Base-by-base conservation (phyloP, 2,797 vertebrate genomes). In the Diplodus sargus region DNA sequence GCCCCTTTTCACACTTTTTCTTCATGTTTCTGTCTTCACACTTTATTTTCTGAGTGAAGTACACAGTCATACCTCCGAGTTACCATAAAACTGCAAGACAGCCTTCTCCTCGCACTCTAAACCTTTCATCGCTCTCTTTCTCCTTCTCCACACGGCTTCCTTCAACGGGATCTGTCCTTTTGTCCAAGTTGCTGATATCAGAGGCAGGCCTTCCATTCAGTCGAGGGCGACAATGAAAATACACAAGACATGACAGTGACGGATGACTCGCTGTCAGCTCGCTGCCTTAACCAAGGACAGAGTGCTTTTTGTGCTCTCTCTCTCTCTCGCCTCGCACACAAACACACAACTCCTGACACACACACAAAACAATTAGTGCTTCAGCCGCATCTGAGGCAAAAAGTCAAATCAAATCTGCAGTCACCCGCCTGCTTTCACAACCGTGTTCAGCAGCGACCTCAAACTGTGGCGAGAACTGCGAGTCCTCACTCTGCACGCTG, bases 211-310 rank as follows among this genome's bases (percentile, higher is more conserved):
- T 83, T 83, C 75, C 61, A 58, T 75, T 90, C 79, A 83, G 81
- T 48, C 25, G 34, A 68, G 20, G 39, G 83, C 42, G 65, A 83
- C 81, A 58, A 70, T 51, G 53, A 79, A 79, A 87, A 83, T 52
- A 85, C 78, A 78, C 83, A 3, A 56, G 90, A 77, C 75, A 20
- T 61, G 90, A 91, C 88, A 88, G 58, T 88, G 89, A 93, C 62
- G 61, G 86, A 93, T 87, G 89, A 71, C 78, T 89, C 45, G 73
- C 84, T 85, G 90, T 90, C 84, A 88, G 84, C 75, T 54, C 56
- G 10, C 74, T 49, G 83, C 79, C 88, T 90, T 83, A 79, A 85
- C 86, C 78, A 56, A 90, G 94, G 93, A 92, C 93, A 83, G 92
- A 79, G 90, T 80, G 91, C 93, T 95, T 68, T 93, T 93, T 75